Base-by-base conservation (phyloP, 1,140 invertebrate genomes). In the Bombus waltoni region DNA sequence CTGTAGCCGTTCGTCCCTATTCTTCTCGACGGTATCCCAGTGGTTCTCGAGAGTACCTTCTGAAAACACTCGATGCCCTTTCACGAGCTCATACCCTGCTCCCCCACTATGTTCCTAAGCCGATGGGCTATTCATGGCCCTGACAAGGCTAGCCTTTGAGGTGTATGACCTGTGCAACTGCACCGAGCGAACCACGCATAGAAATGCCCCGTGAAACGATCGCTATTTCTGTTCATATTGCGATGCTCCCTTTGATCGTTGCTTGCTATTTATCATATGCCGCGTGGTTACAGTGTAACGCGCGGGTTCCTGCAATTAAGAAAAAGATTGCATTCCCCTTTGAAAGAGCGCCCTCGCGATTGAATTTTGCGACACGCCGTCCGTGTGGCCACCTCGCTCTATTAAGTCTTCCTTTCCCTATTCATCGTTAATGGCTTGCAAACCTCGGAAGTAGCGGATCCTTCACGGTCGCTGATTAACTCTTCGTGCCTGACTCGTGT, bases 101-200 rank as follows among this genome's bases (percentile, higher is more conserved):
- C n/a, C 47, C 15, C 59, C 72, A 44, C 74, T 68, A 42, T 72
- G 66, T 57, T 65, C 84, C 88, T 80, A 86, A 81, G 71, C 84
- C 88, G 80, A 80, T 89, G 88, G 84, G 88, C 88, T 89, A 89
- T 89, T 89, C 88, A 89, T 68, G 88, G 85, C 88, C 88, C 88
- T 89, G 84, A 87, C 87, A 89, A 85, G 85, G 80, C 81, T 65
- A 77, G 87, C 79, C 83, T 89, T 89, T 79, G 80, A 81, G 88
- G 88, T 89, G 87, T 77, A 89, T 89, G 87, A 89, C 87, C 88
- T 38, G 84, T 81, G 87, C 87, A 88, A 83, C 88, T 89, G 78
- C 83, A 68, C 38, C 82, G 74, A 59, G 40, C 70, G 77, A 68
- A 47, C 74, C 85, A 80, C 71, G 80, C 87, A 66, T 81, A 75